phyloP scores from a whole-genome alignment of 2,797 vertebrate species.

The Carduelis carduelis region DNA sequence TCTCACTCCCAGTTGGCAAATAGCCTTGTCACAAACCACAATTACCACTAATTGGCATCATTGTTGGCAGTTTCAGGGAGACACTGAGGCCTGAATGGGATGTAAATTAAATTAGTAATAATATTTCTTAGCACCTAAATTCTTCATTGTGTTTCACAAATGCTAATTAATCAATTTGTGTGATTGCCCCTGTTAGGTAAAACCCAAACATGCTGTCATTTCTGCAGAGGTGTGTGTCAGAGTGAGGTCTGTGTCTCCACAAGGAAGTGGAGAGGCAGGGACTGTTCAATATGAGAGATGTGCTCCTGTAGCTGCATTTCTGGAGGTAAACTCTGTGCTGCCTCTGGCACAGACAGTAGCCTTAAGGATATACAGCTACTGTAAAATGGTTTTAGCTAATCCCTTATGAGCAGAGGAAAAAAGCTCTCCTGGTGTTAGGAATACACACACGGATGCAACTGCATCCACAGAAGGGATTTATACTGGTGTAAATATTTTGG shows the following conservation, averaged over 20 bases:
- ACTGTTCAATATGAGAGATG: background rate
- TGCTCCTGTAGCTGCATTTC: background rate
- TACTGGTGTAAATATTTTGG: background rate
- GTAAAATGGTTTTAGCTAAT: background rate
- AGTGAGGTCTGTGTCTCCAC: background rate
- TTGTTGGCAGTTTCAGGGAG: constrained; percentile 48
- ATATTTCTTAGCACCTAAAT: constrained; percentile 47
- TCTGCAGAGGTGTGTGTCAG: background rate
- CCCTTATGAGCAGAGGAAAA: background rate
- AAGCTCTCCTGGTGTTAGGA: background rate
- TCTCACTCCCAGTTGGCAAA: constrained; percentile 9
- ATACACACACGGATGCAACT: accelerated
- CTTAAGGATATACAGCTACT: background rate
- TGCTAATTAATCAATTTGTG: constrained; percentile 6
- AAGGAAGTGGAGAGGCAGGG: background rate
- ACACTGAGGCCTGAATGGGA: constrained; percentile 8
- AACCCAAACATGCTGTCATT: background rate
- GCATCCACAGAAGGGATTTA: background rate
- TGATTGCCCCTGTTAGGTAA: background rate
- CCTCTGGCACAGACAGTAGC: background rate
- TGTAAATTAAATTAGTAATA: constrained; percentile 59
- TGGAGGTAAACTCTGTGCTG: background rate
- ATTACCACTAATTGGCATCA: constrained; percentile 39
- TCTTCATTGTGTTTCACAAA: constrained; percentile 19
- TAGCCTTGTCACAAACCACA: constrained; percentile 32